Evolutionary conservation across 2,888 invertebrate genomes (phyloP), one percentile per base, ranked within the genome.

Genomic region (Leptopilina drosophilae): DNA sequence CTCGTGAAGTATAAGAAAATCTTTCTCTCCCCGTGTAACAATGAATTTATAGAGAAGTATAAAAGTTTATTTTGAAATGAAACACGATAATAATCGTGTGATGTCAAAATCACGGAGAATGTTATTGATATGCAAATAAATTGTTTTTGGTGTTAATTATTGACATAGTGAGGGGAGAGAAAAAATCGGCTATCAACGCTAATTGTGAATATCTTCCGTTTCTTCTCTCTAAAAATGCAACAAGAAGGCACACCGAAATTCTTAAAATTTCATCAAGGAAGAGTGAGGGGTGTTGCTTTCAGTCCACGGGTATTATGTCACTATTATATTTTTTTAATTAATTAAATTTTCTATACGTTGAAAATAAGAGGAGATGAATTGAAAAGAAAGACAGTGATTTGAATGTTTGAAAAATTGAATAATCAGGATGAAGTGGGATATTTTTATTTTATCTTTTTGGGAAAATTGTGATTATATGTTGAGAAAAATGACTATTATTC

Each of bases 281-380:
- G 90, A 84, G 91, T 91, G 26, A 88, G 91, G 76, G 91, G 90
- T 73, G 92, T 92, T 69, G 91, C 91, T 40, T 92, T 92, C 80
- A 91, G 91, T 84, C 92, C 91, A 65, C 86, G 89, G 87, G 91
- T 92, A 86, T 81, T 75, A 75, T 73, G 76, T 80, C 75, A 77
- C 42, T 42, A 42, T 42, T 42, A 7, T 40, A 20, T 78, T 78
- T 64, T 64, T 11, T 49, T 56, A 67, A 20, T 75, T 49, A 59
- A n/a, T 62, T 77, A 40, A 59, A 8, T 40, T 26, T 76, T 76
- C 62, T 76, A 33, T 26, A 26, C n/a, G 33, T n/a, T 5, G 40
- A 69, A 53, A 73, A 9, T 9, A 8, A 33, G 0, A 33, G 5
- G 33, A 33, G 33, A 33, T 33, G 5, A 33, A 33, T 33, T 0